Evolutionary conservation across 2,797 vertebrate species (phyloP), one percentile per base, ranked within the genome.

Genomic region (Hippopotamyrus pictus): DNA sequence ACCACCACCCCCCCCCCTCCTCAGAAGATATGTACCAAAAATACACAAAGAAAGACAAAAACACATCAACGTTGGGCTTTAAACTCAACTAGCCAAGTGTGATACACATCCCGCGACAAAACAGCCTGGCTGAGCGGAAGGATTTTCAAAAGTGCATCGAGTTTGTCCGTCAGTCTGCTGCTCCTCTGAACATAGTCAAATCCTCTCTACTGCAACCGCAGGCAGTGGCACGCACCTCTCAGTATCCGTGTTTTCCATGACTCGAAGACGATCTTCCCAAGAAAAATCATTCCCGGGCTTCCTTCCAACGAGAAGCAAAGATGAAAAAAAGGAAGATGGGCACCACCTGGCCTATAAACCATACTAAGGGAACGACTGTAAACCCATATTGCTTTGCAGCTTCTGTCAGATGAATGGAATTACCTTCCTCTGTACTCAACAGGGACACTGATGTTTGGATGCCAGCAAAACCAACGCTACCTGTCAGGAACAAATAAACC

Each of bases 321-420:
- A 22, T 9, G 12, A 54, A 86, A 86, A 54, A 57, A 57, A 33
- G 25, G 5, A 53, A 86, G 25, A 29, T 25, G 5, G 53, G 51
- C 85, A 87, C 85, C 85, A 87, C 85, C 85, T 87, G 85, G 85
- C 50, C 53, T 57, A 59, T 29, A 87, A 87, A 54, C 48, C 85
- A 87, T 44, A 54, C 29, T 87, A 57, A 57, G 29, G 29, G 53
- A 87, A 87, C 0, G 29, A 57, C 29, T 54, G 53, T n/a, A 87
- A 87, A 87, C 41, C 88, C 88, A 89, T 89, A 85, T 89, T 85
- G 82, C 57, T 69, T 89, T 86, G 46, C 54, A 85, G 79, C n/a
- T 79, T 84, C 88, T 25, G 57, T 65, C 86, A 88, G 54, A 88
- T 88, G 86, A 65, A 88, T 88, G 86, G 86, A 88, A 88, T 88